Evolutionary conservation across 2,888 invertebrate genomes (phyloP), one percentile per base, ranked within the genome.

Genomic region (Megamerina dolium): DNA sequence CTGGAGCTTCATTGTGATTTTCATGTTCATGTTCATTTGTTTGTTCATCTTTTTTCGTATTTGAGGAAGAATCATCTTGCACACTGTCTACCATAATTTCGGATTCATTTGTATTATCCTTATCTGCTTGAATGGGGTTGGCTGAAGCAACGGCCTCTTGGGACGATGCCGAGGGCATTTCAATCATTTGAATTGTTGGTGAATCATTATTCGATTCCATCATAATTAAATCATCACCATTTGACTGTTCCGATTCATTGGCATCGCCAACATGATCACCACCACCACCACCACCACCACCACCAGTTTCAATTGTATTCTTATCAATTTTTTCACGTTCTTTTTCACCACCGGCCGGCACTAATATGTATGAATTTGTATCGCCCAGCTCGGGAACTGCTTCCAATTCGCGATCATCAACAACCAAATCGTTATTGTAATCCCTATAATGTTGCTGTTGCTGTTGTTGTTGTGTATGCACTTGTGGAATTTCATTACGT

Each of bases 181-280:
- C 34, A 6, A 49, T 47, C 13, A 37, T 29, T 41, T 48, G 48
- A 30, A 42, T 27, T 1, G 50, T 52, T 1, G 63, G 59, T 23
- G 58, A 48, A 43, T 61, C 56, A n/a, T n/a, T n/a, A 41, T 65
- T 61, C 27, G 57, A 61, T 48, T 65, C 65, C 43, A 64, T 49
- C 65, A 66, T 66, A 18, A 65, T 43, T 67, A 65, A 66, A 42
- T 65, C 65, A 8, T 36, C 19, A 5, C 45, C 49, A 16, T 40
- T 39, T 23, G n/a, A n/a, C 1, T 45, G 47, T 36, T 51, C 51
- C 13, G 51, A 45, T 10, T 36, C 51, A 0, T n/a, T 21, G 8
- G 36, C 20, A 26, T 29, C 43, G 3, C 13, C 26, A 17, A 33
- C 26, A 5, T 39, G 23, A 8, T 48, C 16, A 14, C 10, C 8